A percentile compares a stretch with the other conserved stretches of the same genome.
These are phyloP conservation scores for Cyclura pinguis DNA, from an alignment of 2,797 vertebrate genomes.

Conservation along the genomic window DNA sequence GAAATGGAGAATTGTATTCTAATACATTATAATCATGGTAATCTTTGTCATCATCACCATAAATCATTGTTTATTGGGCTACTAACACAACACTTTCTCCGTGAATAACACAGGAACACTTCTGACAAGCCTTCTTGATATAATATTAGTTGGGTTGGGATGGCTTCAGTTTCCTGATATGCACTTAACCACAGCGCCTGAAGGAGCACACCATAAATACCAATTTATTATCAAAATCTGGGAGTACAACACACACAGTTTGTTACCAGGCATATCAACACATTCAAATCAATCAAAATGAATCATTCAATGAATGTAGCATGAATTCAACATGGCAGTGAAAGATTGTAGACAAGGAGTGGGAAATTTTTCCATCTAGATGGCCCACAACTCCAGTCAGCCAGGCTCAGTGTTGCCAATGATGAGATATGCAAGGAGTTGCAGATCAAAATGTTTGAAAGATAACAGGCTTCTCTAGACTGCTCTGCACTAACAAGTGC, in stretches of 20 bases:
- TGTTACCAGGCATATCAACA: not conserved
- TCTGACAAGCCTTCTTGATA: not conserved
- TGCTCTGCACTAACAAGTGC: not conserved
- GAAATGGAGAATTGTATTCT: not conserved
- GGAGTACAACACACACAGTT: too few relatives aligned
- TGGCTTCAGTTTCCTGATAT: not conserved
- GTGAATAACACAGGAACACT: not conserved
- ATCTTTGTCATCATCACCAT: too few relatives aligned
- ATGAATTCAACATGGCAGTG: not conserved
- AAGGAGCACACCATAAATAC: too few relatives aligned
- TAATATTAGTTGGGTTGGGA: not conserved
- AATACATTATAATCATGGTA: not conserved
- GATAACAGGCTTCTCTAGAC: not conserved
- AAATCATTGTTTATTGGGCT: not conserved
- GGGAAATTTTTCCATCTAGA: not conserved
- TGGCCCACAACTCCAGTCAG: not conserved
- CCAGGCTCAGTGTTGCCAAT: too few relatives aligned
- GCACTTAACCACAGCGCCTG: not conserved
- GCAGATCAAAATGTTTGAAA: not conserved
- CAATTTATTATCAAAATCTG: too few relatives aligned
- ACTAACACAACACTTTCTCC: not conserved
- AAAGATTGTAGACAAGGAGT: not conserved
- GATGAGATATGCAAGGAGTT: not conserved
- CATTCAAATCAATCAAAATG: not conserved
- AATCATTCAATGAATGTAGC: not conserved